Evolutionary conservation across 2,113 vertebrate species (phyloP).

Genomic region (Otocyon megalotis): DNA sequence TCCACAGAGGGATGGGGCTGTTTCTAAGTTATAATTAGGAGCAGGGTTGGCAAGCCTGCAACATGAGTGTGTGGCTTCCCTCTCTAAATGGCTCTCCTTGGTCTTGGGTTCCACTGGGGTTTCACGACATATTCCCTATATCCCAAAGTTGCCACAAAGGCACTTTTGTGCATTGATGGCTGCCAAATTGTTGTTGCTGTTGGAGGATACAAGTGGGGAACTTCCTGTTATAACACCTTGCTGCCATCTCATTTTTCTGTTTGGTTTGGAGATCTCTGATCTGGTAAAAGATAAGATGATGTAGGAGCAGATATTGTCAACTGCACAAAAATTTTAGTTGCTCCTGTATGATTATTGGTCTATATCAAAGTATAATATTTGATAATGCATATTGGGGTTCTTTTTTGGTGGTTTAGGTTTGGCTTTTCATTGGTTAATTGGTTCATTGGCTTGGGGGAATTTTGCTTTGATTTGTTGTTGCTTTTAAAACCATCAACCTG

Average conservation of each 20-base stretch:
- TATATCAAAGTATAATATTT: not conserved
- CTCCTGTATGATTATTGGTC: not conserved
- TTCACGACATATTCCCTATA: not conserved
- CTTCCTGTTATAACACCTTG: not conserved
- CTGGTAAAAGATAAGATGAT: constrained; percentile 21
- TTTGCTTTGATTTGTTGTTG: constrained; percentile 30
- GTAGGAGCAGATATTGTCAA: constrained; percentile 12
- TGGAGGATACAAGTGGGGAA: not conserved
- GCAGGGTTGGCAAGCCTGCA: not conserved
- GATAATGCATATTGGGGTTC: not conserved
- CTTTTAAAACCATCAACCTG: constrained; percentile 31
- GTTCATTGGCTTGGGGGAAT: not conserved
- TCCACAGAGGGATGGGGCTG: not conserved
- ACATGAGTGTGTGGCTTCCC: not conserved
- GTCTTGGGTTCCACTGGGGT: not conserved
- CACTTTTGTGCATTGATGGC: not conserved
- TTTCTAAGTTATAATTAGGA: not conserved
- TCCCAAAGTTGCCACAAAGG: not conserved
- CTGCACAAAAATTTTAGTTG: not conserved
- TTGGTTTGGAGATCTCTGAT: not conserved
- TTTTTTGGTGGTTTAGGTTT: not conserved
- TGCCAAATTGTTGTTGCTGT: not conserved
- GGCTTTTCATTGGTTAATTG: not conserved
- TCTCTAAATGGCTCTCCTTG: not conserved
- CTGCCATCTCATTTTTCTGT: not conserved